Base-by-base conservation (phyloP, 2,113 vertebrate genomes). In the Perca flavescens region DNA sequence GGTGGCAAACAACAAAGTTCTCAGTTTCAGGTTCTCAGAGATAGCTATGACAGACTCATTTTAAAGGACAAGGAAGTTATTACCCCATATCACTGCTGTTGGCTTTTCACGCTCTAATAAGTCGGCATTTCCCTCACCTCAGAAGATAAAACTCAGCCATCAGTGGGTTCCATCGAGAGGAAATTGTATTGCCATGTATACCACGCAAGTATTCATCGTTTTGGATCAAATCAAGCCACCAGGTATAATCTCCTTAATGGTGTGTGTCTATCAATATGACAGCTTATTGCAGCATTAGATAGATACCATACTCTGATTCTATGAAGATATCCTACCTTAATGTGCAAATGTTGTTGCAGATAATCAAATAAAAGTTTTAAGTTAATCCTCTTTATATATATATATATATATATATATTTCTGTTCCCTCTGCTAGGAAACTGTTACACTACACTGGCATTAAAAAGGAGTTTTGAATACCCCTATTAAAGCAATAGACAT, bases 41-140 rank as follows among this genome's bases (percentile, higher is more conserved):
- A 90, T 79, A 50, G 78, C 76, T 60, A 74, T 92, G 92, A 94
- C 91, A 93, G 86, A 82, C 85, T 91, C 80, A 92, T 94, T 94
- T 94, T 76, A 88, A 74, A 91, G 90, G 90, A 94, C 89, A 91
- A 86, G 86, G 75, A 90, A 84, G 87, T 93, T 93, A 93, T 95
- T 94, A 94, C 78, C 87, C 73, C 68, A 25, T 69, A 86, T 88
- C 72, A 81, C 77, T 79, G 73, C 84, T 83, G 84, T 91, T 90
- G 87, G 89, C 82, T 93, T 89, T 94, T 91, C 90, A 93, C 61
- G 90, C 90, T 94, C 90, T 92, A 91, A 90, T 92, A 94, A 90
- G 69, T 91, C 84, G 17, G 77, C 86, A 84, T 93, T 91, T 90
- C 77, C 86, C 57, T 86, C 85, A 84, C 79, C 89, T 82, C 73